These are phyloP conservation scores for Bovichtus diacanthus DNA, from an alignment of 2,797 vertebrate species.

Conservation along the genomic window DNA sequence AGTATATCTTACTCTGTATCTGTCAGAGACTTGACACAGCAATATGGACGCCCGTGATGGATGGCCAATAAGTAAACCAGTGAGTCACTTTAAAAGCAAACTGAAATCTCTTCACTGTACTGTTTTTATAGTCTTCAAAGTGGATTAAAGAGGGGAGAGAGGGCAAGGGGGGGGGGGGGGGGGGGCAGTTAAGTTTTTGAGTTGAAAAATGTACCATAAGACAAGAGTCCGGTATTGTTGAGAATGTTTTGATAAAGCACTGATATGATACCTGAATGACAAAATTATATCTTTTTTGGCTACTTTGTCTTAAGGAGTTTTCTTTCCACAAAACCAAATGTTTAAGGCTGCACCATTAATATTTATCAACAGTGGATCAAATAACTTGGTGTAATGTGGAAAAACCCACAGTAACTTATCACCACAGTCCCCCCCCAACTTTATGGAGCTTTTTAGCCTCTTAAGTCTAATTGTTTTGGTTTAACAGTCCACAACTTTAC, in stretches of 20 bases:
- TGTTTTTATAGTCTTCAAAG: conserved; percentile 64
- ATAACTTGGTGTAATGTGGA: not conserved
- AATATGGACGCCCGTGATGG: conserved; percentile 70
- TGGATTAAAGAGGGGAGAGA: conserved; percentile 43
- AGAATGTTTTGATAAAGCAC: not conserved
- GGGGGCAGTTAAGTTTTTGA: not conserved
- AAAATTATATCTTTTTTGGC: not conserved
- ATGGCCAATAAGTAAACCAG: conserved; percentile 55
- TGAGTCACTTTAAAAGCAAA: conserved; percentile 70
- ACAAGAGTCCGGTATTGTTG: too few species aligned
- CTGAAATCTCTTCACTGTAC: conserved; percentile 44
- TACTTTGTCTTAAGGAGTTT: not conserved
- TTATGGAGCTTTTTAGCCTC: not conserved
- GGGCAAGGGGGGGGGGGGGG: not conserved
- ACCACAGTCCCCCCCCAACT: not conserved
- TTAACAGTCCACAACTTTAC: not conserved
- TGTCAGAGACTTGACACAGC: conserved; percentile 67
- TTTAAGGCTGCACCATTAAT: not conserved
- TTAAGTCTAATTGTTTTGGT: not conserved
- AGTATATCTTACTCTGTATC: conserved; percentile 61
- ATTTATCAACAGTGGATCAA: not conserved
- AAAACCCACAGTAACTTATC: not conserved
- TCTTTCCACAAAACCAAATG: not conserved
- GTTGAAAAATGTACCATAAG: not conserved
- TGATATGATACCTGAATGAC: not conserved